Percentiles rank a stretch among this genome's conserved stretches.
Evolutionary conservation across 2,113 vertebrate genomes (phyloP).

Genomic region (Oreocharis arfaki): DNA sequence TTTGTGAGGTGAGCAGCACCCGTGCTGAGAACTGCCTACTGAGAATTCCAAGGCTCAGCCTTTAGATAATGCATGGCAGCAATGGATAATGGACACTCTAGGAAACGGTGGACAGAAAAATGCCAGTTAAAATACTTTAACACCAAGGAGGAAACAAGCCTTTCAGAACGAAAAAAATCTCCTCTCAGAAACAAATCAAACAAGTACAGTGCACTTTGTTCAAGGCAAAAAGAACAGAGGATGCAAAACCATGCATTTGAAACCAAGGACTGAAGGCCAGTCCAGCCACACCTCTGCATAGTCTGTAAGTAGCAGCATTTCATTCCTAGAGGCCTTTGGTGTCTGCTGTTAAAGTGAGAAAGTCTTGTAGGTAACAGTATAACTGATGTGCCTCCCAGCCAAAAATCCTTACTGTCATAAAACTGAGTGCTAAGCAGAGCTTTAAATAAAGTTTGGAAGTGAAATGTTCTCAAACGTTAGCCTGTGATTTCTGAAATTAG

Average conservation of each 20-base stretch:
- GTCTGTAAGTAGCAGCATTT: background rate
- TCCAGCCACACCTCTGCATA: background rate
- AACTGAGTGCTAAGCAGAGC: conserved; percentile 55
- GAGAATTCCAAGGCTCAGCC: background rate
- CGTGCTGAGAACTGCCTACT: background rate
- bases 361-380: background rate
- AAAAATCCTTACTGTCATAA: conserved; percentile 12
- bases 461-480: conserved; percentile 46
- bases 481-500: conserved; percentile 55
- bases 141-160: background rate
- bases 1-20: background rate
- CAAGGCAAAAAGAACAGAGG: background rate
- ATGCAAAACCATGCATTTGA: background rate
- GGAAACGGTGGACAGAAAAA: background rate
- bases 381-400: background rate
- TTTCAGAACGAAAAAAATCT: background rate
- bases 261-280: background rate
- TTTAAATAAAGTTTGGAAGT: conserved; percentile 65
- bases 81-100: background rate
- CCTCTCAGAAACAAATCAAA: background rate
- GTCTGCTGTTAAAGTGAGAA: background rate
- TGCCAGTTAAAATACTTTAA: background rate
- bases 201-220: background rate
- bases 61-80: background rate
- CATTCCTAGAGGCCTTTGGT: background rate